phyloP scores from a whole-genome alignment of 2,797 vertebrate genomes.

The Gallinago solitaria region DNA sequence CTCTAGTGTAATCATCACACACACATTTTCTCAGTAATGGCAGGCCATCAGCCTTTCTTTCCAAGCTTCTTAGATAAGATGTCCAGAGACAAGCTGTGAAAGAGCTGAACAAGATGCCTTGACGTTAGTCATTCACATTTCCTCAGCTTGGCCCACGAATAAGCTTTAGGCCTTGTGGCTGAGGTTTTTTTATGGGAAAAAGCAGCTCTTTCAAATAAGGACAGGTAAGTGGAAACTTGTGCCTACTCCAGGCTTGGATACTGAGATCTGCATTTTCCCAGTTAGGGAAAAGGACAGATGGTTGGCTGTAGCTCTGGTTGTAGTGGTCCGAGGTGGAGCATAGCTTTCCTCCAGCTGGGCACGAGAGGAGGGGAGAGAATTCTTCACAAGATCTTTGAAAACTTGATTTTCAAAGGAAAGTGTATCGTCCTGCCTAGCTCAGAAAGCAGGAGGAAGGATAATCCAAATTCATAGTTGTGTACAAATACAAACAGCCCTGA shows the following conservation, averaged over 20 bases:
- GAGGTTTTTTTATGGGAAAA: neutral
- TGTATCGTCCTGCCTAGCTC: neutral
- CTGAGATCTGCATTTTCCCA: neutral
- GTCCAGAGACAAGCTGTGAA: neutral
- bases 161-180: neutral
- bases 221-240: neutral
- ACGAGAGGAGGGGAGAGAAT: neutral
- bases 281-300: neutral
- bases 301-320: neutral
- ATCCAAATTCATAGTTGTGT: neutral
- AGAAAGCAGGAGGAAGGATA: neutral
- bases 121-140: neutral
- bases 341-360: neutral
- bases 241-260: neutral
- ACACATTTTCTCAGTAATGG: conserved; percentile 31
- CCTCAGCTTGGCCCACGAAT: neutral
- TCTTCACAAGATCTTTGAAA: neutral
- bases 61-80: conserved; percentile 17
- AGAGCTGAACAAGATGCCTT: neutral
- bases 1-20: conserved; percentile 57
- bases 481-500: neutral
- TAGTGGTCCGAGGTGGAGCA: neutral
- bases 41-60: conserved; percentile 56
- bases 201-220: neutral
- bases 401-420: neutral